These are phyloP conservation scores for Prolemur simus DNA, from an alignment of 2,113 vertebrate species.

Conservation along the genomic window DNA sequence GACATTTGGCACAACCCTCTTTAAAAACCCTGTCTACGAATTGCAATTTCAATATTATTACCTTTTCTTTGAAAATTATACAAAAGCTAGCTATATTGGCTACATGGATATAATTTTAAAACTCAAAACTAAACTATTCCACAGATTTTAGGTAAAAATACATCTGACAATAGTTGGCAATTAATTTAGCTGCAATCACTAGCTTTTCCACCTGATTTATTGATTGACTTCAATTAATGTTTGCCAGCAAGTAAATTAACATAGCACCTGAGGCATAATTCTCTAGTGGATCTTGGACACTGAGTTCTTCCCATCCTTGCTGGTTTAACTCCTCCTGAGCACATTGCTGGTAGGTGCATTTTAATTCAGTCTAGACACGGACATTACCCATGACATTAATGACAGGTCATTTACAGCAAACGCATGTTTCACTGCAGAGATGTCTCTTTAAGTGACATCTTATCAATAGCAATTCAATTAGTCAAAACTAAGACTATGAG, in stretches of 20 bases:
- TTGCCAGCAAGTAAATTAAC: conserved; percentile 87
- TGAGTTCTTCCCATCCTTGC: conserved; percentile 71
- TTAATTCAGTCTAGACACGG: conserved; percentile 89
- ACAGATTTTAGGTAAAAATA: conserved; percentile 69
- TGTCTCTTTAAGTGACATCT: conserved; percentile 90
- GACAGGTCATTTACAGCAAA: conserved; percentile 88
- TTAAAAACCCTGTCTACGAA: background rate
- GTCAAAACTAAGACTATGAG: conserved; percentile 81
- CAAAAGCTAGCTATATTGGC: conserved; percentile 52
- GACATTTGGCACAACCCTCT: background rate
- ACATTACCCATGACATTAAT: conserved; percentile 86
- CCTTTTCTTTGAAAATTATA: conserved; percentile 55
- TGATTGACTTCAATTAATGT: conserved; percentile 87
- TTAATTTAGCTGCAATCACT: conserved; percentile 69
- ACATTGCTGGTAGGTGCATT: conserved; percentile 83
- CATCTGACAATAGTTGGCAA: conserved; percentile 50
- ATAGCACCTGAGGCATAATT: conserved; percentile 84
- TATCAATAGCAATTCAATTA: conserved; percentile 95
- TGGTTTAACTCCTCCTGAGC: conserved; percentile 84
- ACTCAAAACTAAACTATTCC: conserved; percentile 69
- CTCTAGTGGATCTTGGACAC: conserved; percentile 73
- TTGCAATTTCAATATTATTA: background rate
- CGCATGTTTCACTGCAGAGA: conserved; percentile 84
- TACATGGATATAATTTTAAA: conserved; percentile 72
- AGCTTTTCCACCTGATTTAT: conserved; percentile 80